phyloP scores from a whole-genome alignment of 2,888 invertebrate species.

The Andrena trimmerana region DNA sequence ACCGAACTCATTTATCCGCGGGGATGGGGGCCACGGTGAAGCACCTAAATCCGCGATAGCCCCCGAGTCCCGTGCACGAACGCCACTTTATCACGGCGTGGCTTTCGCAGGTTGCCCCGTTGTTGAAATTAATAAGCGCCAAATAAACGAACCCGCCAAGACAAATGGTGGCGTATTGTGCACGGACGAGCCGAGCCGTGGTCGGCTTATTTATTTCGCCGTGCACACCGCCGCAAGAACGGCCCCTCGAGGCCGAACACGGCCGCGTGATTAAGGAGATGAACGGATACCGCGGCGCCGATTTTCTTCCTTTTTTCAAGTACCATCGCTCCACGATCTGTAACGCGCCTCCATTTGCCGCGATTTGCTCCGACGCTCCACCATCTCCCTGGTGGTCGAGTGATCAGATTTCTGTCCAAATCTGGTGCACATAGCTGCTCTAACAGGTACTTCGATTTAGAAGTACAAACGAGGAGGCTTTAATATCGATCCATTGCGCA shows the following conservation, averaged over 20 bases:
- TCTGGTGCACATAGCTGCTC: neutral
- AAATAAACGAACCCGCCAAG: slow-evolving; percentile 75
- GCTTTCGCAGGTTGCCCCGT: slow-evolving; percentile 62
- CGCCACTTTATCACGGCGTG: slow-evolving; percentile 64
- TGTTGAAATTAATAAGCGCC: slow-evolving; percentile 79
- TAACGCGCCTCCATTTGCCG: slow-evolving; percentile 57
- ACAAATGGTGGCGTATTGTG: slow-evolving; percentile 77
- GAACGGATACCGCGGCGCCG: slow-evolving; percentile 65
- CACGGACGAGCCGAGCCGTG: slow-evolving; percentile 61
- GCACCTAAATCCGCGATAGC: slow-evolving; percentile 45
- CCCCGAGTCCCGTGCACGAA: slow-evolving; percentile 8
- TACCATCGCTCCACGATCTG: slow-evolving; percentile 43
- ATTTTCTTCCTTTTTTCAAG: slow-evolving; percentile 47
- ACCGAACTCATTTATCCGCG: slow-evolving; percentile 52
- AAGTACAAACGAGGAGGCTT: too few species aligned
- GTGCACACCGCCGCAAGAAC: slow-evolving; percentile 11
- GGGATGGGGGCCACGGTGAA: neutral
- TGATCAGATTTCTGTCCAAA: neutral
- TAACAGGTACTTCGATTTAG: too few species aligned
- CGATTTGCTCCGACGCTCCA: slow-evolving; percentile 53
- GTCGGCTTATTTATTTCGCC: slow-evolving; percentile 71
- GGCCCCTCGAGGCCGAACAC: slow-evolving; percentile 64
- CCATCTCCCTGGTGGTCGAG: neutral
- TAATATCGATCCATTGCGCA: too few species aligned
- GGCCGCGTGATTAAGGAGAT: slow-evolving; percentile 72